phyloP scores from a whole-genome alignment of 2,888 invertebrate genomes.

The Lycocerus yunnanus region DNA sequence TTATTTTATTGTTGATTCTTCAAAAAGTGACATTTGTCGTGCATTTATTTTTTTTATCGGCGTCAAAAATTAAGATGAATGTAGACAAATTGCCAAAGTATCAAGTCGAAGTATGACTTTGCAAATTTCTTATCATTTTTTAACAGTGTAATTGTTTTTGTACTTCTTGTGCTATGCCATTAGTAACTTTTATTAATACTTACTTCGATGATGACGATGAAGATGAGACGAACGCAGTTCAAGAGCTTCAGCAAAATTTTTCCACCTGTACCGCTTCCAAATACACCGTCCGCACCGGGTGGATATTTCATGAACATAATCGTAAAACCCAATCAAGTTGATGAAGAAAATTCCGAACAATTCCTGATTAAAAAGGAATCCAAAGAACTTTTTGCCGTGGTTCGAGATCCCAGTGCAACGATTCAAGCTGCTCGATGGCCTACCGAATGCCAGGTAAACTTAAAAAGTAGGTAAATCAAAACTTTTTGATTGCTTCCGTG shows the following conservation, averaged over 20 bases:
- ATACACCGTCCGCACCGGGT: slow-evolving; percentile 32
- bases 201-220: not conserved
- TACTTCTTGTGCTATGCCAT: not conserved
- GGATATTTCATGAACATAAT: slow-evolving; percentile 66
- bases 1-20: not conserved
- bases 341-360: slow-evolving; percentile 45
- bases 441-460: slow-evolving; percentile 81
- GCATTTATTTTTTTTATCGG: not conserved
- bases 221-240: slow-evolving; percentile 57
- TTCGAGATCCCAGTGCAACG: slow-evolving; percentile 53
- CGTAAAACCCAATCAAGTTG: slow-evolving; percentile 59
- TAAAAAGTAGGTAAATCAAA: too few relatives aligned
- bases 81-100: not conserved
- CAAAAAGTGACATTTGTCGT: slow-evolving; percentile 2
- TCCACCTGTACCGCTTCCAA: slow-evolving; percentile 51
- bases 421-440: slow-evolving; percentile 87
- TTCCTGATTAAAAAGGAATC: slow-evolving; percentile 73
- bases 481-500: not conserved
- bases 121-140: not conserved
- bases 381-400: slow-evolving; percentile 65
- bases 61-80: not conserved
- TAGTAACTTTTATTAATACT: not conserved
- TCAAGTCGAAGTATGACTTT: not conserved
- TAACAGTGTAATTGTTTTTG: not conserved
- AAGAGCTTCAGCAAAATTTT: slow-evolving; percentile 71